Conservation (phyloP, 2,888 invertebrate species). For the Malthinus seriepunctatus region DNA sequence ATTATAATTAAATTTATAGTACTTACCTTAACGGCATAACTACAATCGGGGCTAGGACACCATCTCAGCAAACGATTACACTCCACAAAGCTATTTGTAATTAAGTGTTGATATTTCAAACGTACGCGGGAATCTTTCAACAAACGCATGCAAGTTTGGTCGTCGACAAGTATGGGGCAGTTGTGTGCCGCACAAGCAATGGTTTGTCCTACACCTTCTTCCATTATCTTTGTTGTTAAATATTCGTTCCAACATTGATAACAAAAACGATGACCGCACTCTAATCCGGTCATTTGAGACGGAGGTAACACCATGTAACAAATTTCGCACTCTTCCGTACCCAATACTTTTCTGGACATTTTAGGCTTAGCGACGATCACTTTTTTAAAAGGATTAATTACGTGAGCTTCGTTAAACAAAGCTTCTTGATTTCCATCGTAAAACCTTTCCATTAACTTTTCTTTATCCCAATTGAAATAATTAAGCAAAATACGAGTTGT, state of each 20-base stretch:
- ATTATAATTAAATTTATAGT: neutral
- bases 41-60: slow-evolving; percentile 99
- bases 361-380: slow-evolving; percentile 67
- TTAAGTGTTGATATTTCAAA: slow-evolving; percentile 94
- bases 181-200: slow-evolving; percentile 97
- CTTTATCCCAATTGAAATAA: slow-evolving; percentile 99
- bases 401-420: slow-evolving; percentile 91
- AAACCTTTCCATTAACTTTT: slow-evolving; percentile 95
- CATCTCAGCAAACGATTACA: slow-evolving; percentile 95
- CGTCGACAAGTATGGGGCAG: slow-evolving; percentile 97
- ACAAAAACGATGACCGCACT: slow-evolving; percentile 97
- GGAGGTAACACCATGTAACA: slow-evolving; percentile 82
- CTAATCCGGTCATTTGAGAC: slow-evolving; percentile 89
- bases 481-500: slow-evolving; percentile 93
- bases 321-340: slow-evolving; percentile 90
- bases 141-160: slow-evolving; percentile 93
- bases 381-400: slow-evolving; percentile 90
- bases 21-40: slow-evolving; percentile 81
- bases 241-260: slow-evolving; percentile 96
- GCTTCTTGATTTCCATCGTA: slow-evolving; percentile 96
- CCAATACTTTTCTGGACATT: slow-evolving; percentile 70
- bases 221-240: slow-evolving; percentile 97
- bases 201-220: slow-evolving; percentile 94
- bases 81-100: slow-evolving; percentile 99
- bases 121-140: slow-evolving; percentile 85